These are phyloP conservation scores for Hydrochoerus hydrochaeris DNA, from an alignment of 2,113 vertebrate species.

Conservation along the genomic window DNA sequence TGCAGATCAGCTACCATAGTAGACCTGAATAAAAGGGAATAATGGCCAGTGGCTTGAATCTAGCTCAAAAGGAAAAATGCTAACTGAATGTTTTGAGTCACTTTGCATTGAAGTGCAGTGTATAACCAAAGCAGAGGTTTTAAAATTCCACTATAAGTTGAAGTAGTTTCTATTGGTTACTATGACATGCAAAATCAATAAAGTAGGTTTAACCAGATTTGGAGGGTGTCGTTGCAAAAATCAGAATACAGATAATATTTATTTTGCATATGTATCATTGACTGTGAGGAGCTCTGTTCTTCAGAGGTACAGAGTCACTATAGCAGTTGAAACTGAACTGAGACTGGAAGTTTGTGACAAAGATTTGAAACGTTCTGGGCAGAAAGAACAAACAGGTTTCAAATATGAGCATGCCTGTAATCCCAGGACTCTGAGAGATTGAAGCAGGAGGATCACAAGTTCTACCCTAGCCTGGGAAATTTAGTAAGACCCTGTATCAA, in stretches of 20 bases:
- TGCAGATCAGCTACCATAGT: neutral
- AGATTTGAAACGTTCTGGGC: neutral
- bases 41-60: neutral
- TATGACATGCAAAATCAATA: neutral
- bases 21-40: neutral
- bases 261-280: neutral
- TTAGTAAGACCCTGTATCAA: neutral
- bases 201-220: slow-evolving; percentile 7
- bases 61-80: neutral
- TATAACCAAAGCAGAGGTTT: neutral
- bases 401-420: neutral
- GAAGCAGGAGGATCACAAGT: neutral
- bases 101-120: neutral
- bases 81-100: neutral
- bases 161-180: slow-evolving; percentile 25
- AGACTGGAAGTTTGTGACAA: neutral
- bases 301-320: neutral
- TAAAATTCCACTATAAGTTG: neutral
- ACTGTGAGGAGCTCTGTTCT: neutral
- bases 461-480: neutral
- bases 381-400: slow-evolving; percentile 28
- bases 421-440: neutral
- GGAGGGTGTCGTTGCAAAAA: neutral
- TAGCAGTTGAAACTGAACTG: neutral
- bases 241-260: neutral